These are phyloP conservation scores for Vanessa tameamea DNA, from an alignment of 1,140 invertebrate genomes.

Conservation along the genomic window DNA sequence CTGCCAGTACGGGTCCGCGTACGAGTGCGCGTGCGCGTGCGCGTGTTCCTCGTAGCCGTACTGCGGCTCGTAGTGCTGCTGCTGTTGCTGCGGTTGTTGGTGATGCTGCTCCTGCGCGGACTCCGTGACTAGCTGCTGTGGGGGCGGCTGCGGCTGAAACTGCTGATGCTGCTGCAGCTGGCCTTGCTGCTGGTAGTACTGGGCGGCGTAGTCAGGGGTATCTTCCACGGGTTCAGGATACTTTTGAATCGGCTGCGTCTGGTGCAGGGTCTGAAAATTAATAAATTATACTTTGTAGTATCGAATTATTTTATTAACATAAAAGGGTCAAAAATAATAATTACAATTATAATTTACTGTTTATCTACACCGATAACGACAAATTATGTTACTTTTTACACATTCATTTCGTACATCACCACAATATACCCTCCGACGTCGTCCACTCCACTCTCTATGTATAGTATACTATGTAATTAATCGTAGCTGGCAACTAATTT, in stretches of 20 bases:
- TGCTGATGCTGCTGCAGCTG: constrained; percentile 30
- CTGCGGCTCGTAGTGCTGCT: constrained; percentile 32
- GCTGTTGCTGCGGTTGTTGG: constrained; percentile 15
- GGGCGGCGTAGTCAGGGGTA: constrained; percentile 37
- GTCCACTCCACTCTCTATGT: no score
- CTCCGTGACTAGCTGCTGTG: neutral
- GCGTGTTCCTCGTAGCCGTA: constrained; percentile 43
- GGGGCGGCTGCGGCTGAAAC: constrained; percentile 16
- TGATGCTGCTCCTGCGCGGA: constrained; percentile 16
- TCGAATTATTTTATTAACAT: no score
- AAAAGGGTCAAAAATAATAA: no score
- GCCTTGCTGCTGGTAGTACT: constrained; percentile 32
- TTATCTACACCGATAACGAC: no score
- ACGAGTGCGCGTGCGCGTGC: constrained; percentile 31
- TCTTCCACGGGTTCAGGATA: constrained; percentile 39
- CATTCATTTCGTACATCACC: no score
- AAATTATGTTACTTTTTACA: no score
- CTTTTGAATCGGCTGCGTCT: constrained; percentile 10
- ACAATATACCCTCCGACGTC: no score
- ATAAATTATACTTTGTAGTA: neutral
- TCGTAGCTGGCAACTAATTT: no score
- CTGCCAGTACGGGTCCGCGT: constrained; percentile 59
- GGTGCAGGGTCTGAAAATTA: constrained; percentile 32
- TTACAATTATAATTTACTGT: no score
- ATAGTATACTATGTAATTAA: no score